These are phyloP conservation scores for Drosophila pseudoananassae DNA, from an alignment of 1,140 invertebrate species.

Conservation along the genomic window DNA sequence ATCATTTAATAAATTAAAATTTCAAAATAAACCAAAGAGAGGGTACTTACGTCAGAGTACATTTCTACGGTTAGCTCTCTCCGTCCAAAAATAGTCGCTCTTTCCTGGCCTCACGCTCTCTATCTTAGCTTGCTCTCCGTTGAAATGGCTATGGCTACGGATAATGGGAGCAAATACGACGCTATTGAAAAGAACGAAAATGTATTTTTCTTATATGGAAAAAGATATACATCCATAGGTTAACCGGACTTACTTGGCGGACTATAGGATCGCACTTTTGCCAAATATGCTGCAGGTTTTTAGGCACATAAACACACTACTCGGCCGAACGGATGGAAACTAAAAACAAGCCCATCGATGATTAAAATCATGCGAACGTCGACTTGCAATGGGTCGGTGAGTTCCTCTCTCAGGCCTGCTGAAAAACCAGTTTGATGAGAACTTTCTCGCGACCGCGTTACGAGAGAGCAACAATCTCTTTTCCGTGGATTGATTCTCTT, in stretches of 20 bases:
- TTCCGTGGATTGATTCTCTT: too few species aligned
- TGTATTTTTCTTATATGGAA: background rate
- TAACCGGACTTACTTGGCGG: background rate
- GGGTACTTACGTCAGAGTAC: constrained; percentile 70
- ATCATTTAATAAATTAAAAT: background rate
- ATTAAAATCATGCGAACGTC: constrained; percentile 40
- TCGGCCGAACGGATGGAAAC: constrained; percentile 7
- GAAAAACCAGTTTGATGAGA: background rate
- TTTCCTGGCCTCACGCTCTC: background rate
- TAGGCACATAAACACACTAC: constrained; percentile 58
- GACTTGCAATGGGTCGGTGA: background rate
- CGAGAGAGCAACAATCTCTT: background rate
- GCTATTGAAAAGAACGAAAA: background rate
- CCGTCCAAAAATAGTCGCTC: constrained; percentile 6
- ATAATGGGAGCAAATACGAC: constrained; percentile 5
- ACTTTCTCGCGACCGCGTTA: background rate
- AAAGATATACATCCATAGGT: background rate
- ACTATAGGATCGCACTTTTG: background rate
- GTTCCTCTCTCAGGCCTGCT: background rate
- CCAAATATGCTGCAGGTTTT: constrained; percentile 69
- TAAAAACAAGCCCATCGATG: background rate
- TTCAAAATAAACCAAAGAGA: constrained; percentile 6
- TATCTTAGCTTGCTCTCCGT: constrained; percentile 16
- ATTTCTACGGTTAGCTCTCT: constrained; percentile 21
- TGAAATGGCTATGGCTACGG: constrained; percentile 37